Percentiles rank a stretch among this genome's conserved stretches.
These are phyloP conservation scores for Ceratotherium simum DNA, from an alignment of 2,113 vertebrate species.

Conservation along the genomic window DNA sequence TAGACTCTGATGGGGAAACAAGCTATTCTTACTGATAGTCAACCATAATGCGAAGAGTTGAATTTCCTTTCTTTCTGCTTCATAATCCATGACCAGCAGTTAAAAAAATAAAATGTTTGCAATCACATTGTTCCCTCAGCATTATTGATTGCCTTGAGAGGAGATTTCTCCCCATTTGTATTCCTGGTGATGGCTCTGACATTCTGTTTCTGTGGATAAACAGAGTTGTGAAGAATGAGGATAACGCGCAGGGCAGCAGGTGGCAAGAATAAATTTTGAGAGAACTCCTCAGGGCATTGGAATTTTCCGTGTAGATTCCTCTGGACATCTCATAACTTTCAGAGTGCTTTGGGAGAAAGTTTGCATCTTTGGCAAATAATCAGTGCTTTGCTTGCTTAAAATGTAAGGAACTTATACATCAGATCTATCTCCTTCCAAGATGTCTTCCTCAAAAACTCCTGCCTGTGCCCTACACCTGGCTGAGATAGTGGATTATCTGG, in stretches of 20 bases:
- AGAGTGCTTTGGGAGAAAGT: not conserved
- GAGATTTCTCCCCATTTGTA: not conserved
- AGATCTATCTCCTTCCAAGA: not conserved
- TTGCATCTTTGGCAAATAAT: not conserved
- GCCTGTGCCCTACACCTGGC: not conserved
- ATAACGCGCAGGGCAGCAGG: not conserved
- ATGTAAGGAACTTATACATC: accelerated
- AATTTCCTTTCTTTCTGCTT: not conserved
- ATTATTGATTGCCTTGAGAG: not conserved
- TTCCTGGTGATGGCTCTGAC: not conserved
- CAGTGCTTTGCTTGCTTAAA: not conserved
- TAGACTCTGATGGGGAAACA: not conserved
- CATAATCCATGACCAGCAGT: not conserved
- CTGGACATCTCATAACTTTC: not conserved
- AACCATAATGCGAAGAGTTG: accelerated
- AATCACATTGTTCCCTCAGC: not conserved
- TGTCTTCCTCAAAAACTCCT: not conserved
- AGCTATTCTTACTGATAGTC: not conserved
- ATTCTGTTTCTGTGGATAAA: not conserved
- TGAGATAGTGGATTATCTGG: not conserved
- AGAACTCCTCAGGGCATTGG: not conserved
- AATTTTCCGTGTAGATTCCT: not conserved
- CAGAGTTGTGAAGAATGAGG: not conserved
- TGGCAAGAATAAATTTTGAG: not conserved
- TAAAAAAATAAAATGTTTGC: not conserved